Evolutionary conservation across 1,140 invertebrate species (phyloP).

Genomic region (Tetranychus urticae): DNA sequence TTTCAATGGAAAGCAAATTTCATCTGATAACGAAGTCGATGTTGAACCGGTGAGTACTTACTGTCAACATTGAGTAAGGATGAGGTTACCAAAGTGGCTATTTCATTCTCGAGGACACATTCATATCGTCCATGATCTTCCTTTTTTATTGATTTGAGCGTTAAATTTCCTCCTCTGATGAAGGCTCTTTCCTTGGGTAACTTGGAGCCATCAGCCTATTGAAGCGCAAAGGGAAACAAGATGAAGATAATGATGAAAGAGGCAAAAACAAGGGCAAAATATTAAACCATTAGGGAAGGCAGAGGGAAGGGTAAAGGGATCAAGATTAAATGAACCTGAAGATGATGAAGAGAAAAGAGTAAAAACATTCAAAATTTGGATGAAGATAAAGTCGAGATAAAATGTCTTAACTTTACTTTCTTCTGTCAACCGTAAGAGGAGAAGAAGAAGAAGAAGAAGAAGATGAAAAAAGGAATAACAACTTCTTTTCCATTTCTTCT

Average conservation of each 20-base stretch:
- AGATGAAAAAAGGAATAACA: too few relatives aligned
- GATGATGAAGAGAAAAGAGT: background rate
- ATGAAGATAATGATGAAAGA: background rate
- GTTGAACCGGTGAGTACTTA: constrained; percentile 14
- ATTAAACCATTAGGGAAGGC: background rate
- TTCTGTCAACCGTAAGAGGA: too few relatives aligned
- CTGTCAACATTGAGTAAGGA: constrained; percentile 71
- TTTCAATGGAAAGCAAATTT: background rate
- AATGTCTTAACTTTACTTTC: background rate
- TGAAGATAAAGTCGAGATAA: background rate
- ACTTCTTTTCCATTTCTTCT: too few relatives aligned
- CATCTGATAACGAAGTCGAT: background rate
- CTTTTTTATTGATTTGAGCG: constrained; percentile 57
- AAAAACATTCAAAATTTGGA: too few relatives aligned
- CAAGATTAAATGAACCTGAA: background rate
- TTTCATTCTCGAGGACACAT: constrained; percentile 78
- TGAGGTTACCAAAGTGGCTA: constrained; percentile 64
- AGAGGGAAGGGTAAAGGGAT: background rate
- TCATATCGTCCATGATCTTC: constrained; percentile 84
- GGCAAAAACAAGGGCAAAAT: background rate
- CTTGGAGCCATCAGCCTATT: constrained; percentile 48
- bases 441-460: too few relatives aligned
- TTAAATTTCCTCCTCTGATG: constrained; percentile 61
- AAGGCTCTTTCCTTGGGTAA: constrained; percentile 51
- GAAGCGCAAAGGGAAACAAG: background rate